Percentiles rank a stretch among this genome's conserved stretches.
phyloP scores from a whole-genome alignment of 2,113 vertebrate species.

The Motacilla alba region DNA sequence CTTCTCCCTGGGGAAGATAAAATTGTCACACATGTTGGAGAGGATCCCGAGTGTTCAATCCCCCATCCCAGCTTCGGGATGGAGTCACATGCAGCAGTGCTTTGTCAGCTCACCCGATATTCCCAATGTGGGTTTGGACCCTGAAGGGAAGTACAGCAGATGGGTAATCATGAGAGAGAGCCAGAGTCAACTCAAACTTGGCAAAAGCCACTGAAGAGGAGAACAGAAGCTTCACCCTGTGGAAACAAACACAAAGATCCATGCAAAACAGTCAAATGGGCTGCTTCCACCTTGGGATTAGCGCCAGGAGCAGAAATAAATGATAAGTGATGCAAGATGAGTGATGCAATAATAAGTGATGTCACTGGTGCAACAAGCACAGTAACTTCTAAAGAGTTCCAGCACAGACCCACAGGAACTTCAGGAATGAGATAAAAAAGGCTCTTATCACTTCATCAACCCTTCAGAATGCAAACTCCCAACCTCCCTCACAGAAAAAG shows the following conservation, averaged over 20 bases:
- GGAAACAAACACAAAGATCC: not conserved
- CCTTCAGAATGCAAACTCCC: not conserved
- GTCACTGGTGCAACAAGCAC: not conserved
- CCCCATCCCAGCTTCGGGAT: not conserved
- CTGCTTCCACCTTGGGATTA: not conserved
- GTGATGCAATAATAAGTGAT: not conserved
- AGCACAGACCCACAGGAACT: not conserved
- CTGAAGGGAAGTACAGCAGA: conserved; percentile 52
- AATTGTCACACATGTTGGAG: not conserved
- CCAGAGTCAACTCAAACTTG: conserved; percentile 75
- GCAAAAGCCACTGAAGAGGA: conserved; percentile 66
- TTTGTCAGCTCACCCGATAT: conserved; percentile 65
- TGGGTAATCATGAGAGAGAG: conserved; percentile 66
- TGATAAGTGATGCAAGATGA: not conserved
- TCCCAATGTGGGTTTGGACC: conserved; percentile 64
- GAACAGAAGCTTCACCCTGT: conserved; percentile 75
- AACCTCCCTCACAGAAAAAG: not conserved
- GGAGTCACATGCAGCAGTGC: not conserved
- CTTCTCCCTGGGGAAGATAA: conserved; percentile 65
- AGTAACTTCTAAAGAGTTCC: not conserved
- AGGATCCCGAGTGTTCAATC: rapidly evolving
- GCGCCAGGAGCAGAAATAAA: not conserved
- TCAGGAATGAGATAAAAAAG: not conserved
- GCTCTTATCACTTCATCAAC: not conserved
- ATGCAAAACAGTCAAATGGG: not conserved